These are phyloP conservation scores for Condylura cristata DNA, from an alignment of 2,113 vertebrate genomes.

Conservation along the genomic window DNA sequence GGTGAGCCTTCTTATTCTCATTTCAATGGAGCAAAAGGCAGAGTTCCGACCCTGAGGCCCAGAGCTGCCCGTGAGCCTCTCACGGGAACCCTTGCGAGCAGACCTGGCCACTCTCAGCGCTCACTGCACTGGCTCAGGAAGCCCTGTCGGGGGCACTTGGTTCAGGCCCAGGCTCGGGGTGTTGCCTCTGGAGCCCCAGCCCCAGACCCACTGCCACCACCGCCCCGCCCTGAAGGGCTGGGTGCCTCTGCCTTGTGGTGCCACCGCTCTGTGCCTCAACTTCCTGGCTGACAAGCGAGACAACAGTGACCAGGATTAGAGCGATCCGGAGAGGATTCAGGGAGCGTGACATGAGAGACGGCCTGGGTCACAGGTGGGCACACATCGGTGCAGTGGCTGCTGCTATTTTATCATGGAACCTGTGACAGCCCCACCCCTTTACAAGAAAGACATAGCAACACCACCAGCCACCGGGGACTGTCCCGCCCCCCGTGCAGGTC, in stretches of 20 bases:
- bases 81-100: neutral
- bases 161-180: neutral
- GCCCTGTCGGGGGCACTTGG: too few species aligned
- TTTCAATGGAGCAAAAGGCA: neutral
- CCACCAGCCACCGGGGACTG: neutral
- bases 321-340: neutral
- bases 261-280: neutral
- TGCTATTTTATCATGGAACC: neutral
- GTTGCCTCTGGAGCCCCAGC: neutral
- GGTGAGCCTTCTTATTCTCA: neutral
- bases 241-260: neutral
- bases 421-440: too few species aligned
- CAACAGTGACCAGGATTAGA: neutral
- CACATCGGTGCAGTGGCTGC: neutral
- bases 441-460: neutral
- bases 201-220: accelerated
- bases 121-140: neutral
- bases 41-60: neutral
- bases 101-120: neutral
- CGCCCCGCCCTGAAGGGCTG: neutral
- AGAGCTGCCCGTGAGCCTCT: neutral
- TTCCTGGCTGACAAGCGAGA: neutral
- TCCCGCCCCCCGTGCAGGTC: neutral
- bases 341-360: neutral
- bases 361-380: neutral